phyloP scores from a whole-genome alignment of 1,140 invertebrate species.

The Temnothorax nylanderi region DNA sequence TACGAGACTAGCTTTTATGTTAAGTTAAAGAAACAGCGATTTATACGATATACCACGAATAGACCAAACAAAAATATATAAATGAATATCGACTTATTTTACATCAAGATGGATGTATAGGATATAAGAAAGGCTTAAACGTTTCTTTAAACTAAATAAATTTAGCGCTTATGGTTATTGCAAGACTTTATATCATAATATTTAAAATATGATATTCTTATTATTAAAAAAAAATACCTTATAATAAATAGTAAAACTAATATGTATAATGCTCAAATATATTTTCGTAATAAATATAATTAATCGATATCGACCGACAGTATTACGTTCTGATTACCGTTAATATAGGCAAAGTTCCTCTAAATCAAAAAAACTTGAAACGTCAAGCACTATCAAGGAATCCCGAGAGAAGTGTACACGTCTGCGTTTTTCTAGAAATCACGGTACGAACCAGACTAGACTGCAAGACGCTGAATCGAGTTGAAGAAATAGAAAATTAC shows the following conservation, averaged over 20 bases:
- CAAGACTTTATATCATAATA: background rate
- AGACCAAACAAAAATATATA: background rate
- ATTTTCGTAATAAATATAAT: background rate
- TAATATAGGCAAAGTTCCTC: background rate
- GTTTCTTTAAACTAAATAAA: constrained; percentile 6
- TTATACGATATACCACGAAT: background rate
- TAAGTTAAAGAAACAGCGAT: background rate
- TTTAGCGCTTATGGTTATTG: background rate
- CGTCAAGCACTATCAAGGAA: constrained; percentile 8
- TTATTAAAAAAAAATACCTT: constrained; percentile 1
- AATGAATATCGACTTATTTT: background rate
- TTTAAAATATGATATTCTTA: background rate
- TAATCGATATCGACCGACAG: background rate
- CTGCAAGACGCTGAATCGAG: constrained; percentile 73
- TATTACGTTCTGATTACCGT: background rate
- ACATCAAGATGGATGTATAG: background rate
- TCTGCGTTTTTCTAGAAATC: constrained; percentile 62
- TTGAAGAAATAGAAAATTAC: constrained; percentile 62
- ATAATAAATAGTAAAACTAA: background rate
- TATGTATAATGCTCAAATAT: background rate
- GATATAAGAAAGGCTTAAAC: background rate
- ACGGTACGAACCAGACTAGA: constrained; percentile 66
- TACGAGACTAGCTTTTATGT: background rate
- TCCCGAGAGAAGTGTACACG: constrained; percentile 9
- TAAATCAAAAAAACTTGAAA: constrained; percentile 17